Base-by-base conservation (phyloP, 2,113 vertebrate genomes). In the Xiphophorus hellerii region DNA sequence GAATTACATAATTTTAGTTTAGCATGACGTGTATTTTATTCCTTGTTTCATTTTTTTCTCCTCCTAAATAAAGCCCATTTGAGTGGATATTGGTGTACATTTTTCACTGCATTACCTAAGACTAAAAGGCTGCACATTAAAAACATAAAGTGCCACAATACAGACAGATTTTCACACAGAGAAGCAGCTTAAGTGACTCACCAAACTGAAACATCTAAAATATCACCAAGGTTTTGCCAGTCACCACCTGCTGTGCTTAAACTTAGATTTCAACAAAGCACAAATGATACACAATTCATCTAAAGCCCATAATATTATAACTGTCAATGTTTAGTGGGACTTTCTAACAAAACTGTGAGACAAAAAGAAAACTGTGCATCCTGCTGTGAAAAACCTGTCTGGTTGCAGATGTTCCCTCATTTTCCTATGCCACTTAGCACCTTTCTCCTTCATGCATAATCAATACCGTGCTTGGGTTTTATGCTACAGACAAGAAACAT, bases 391-490 rank as follows among this genome's bases (percentile, higher is more conserved):
- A 78, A 44, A 69, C 58, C 66, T 64, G 54, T 68, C 76, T 74
- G 44, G 66, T 42, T 67, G 76, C 42, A 66, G 65, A 44, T 29
- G 35, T 62, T 62, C 42, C 35, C 66, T 84, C 62, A 65, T 78
- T 78, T 84, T 33, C 25, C 58, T 31, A 61, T 30, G 48, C 28
- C 33, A 51, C 58, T 82, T 60, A 54, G 66, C 67, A 71, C 81
- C 54, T 69, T 74, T 62, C 71, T 63, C 64, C 67, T 87, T 84
- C 39, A 75, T 58, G 66, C 81, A 83, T 69, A 81, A 90, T 88
- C 85, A 84, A 74, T 81, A 74, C 69, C 83, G 73, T 80, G 85
- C 71, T 83, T 81, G 72, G 60, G 35, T 76, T 86, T 70, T 62
- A 80, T 78, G 69, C 35, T 35, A 39, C 15, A 79, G 64, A 60